A percentile compares a stretch with the other conserved stretches of the same genome.
These are phyloP conservation scores for Semibalanus balanoides DNA, from an alignment of 1,140 invertebrate species.

Conservation along the genomic window DNA sequence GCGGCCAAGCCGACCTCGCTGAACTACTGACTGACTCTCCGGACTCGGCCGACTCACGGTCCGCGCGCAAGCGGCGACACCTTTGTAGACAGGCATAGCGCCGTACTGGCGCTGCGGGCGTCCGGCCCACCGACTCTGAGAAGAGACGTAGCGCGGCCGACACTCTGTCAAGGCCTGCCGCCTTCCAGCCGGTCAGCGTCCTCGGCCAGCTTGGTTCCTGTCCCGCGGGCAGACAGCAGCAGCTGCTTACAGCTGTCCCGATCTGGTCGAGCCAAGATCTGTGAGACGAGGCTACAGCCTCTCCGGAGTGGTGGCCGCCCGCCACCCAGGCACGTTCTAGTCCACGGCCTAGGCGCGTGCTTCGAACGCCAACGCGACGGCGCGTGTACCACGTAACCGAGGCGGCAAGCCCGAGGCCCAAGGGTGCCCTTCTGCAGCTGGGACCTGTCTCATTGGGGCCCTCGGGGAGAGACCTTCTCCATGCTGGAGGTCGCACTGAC, in stretches of 20 bases:
- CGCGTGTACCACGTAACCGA: background rate
- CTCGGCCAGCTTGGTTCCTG: background rate
- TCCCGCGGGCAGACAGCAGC: background rate
- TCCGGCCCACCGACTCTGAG: background rate
- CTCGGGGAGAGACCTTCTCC: no score
- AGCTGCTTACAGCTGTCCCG: background rate
- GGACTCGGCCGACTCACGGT: no score
- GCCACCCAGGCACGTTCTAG: no score
- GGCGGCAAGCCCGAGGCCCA: no score
- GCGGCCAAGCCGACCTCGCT: background rate
- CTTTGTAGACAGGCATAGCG: background rate
- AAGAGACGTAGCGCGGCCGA: background rate
- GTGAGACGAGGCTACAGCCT: background rate
- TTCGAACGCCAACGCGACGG: background rate
- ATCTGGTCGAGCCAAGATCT: background rate
- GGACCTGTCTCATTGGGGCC: no score
- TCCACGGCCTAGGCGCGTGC: background rate
- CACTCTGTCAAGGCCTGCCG: background rate
- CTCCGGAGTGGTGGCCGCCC: background rate
- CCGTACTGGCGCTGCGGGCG: background rate
- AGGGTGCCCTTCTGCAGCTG: no score
- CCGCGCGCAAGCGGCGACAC: no score
- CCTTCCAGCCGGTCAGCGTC: background rate
- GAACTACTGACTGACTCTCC: no score
- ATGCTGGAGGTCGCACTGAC: no score